Percentiles rank a stretch among this genome's conserved stretches.
Conservation (phyloP, 2,888 invertebrate species). For the Alviniconcha strummeri region DNA sequence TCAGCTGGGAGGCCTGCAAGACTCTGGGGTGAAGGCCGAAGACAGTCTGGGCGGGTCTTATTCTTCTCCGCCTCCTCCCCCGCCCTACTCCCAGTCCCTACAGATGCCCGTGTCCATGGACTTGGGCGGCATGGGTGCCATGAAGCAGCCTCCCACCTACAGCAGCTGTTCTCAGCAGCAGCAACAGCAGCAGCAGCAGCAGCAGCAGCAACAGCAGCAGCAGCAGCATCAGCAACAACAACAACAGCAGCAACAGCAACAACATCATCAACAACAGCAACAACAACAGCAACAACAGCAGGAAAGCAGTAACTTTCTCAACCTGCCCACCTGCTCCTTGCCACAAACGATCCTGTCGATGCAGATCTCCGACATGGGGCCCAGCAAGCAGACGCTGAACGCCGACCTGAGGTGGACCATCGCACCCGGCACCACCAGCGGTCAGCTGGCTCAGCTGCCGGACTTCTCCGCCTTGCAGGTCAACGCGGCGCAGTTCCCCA, state of each 20-base stretch:
- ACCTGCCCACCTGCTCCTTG: constrained; percentile 36
- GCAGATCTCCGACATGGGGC: constrained; percentile 42
- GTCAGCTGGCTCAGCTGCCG: constrained; percentile 52
- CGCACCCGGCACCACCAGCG: constrained; percentile 25
- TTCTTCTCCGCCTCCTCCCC: constrained; percentile 57
- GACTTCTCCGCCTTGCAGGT: constrained; percentile 65
- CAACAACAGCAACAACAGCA: constrained; percentile 35
- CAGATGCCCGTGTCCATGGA: constrained; percentile 46
- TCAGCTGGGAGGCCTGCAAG: constrained; percentile 48
- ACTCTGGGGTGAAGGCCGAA: constrained; percentile 46
- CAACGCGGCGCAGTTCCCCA: constrained; percentile 41
- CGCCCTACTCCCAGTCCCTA: constrained; percentile 57
- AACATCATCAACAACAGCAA: constrained; percentile 43
- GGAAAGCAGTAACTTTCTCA: constrained; percentile 35
- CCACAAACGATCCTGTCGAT: constrained; percentile 42
- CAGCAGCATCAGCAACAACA: constrained; percentile 41
- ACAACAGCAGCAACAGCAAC: constrained; percentile 55
- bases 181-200: constrained; percentile 52
- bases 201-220: constrained; percentile 37
- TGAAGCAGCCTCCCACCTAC: constrained; percentile 81
- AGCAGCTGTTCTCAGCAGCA: constrained; percentile 75
- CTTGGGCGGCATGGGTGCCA: constrained; percentile 72
- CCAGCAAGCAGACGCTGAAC: constrained; percentile 36
- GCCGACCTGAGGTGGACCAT: constrained; percentile 45
- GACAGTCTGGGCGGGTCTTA: constrained; percentile 47